Conservation (phyloP, 2,888 invertebrate genomes). For the Rhaphigaster nebulosa region DNA sequence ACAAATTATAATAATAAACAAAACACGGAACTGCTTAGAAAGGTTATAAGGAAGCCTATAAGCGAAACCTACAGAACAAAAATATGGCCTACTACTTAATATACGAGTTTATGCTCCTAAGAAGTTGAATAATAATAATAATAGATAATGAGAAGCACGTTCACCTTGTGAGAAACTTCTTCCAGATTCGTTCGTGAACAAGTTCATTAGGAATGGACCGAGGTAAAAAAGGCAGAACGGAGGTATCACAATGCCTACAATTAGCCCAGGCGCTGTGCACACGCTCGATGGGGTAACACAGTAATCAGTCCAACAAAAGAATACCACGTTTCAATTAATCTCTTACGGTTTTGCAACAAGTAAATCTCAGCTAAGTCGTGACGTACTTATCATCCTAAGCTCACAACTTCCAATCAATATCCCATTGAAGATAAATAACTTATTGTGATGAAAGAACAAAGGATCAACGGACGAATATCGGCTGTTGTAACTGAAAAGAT, state of each 20-base stretch:
- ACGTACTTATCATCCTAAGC: not conserved
- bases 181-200: not conserved
- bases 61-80: no score
- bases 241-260: not conserved
- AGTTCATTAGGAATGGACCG: not conserved
- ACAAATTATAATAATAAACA: no score
- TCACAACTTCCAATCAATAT: not conserved
- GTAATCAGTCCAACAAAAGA: slow-evolving; percentile 26
- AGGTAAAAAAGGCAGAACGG: not conserved
- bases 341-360: not conserved
- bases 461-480: not conserved
- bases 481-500: not conserved
- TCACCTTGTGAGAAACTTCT: not conserved
- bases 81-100: no score
- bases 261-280: not conserved
- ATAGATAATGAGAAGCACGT: no score
- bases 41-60: no score
- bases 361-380: slow-evolving; percentile 14
- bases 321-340: slow-evolving; percentile 14
- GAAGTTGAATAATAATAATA: no score
- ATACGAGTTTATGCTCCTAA: no score
- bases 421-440: slow-evolving; percentile 2
- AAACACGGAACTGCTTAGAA: no score
- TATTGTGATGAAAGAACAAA: slow-evolving; percentile 35
- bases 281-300: not conserved